Evolutionary conservation across 2,113 vertebrate genomes (phyloP).

Genomic region (Aythya baeri): DNA sequence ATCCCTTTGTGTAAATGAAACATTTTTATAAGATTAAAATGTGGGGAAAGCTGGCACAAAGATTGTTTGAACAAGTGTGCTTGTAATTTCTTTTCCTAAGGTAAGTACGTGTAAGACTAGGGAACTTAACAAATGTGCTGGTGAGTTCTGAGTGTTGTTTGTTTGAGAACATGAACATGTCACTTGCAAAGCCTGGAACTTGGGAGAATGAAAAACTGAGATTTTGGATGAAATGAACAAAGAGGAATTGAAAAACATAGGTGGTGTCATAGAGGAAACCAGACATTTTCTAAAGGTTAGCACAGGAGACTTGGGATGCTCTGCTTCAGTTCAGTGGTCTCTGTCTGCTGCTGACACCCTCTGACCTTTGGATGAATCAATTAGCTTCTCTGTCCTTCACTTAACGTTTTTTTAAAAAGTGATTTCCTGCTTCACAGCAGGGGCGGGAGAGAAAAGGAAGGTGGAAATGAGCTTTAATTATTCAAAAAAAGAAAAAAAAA

Average conservation of each 20-base stretch:
- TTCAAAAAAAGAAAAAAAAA: not conserved
- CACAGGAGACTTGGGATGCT: not conserved
- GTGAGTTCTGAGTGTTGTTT: slow-evolving; percentile 56
- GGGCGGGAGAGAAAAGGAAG: not conserved
- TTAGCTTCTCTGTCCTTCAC: slow-evolving; percentile 18
- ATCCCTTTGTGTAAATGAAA: slow-evolving; percentile 59
- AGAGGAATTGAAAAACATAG: not conserved
- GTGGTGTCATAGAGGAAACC: not conserved
- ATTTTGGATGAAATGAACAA: not conserved
- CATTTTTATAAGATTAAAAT: slow-evolving; percentile 73
- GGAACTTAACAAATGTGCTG: slow-evolving; percentile 34
- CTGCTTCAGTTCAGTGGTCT: not conserved
- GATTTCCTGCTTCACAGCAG: slow-evolving; percentile 52
- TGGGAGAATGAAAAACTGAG: not conserved
- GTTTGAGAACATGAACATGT: slow-evolving; percentile 30
- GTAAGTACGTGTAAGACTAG: slow-evolving; percentile 53
- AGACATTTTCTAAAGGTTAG: not conserved
- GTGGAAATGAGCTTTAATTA: not conserved
- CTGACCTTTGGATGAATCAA: slow-evolving; percentile 20
- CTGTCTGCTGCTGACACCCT: not conserved
- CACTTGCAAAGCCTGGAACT: slow-evolving; percentile 28
- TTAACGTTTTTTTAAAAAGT: slow-evolving; percentile 10
- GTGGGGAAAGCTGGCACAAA: slow-evolving; percentile 53
- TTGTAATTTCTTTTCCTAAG: slow-evolving; percentile 60
- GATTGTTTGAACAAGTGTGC: slow-evolving; percentile 73